Evolutionary conservation across 1,140 invertebrate species (phyloP).

Genomic region (Drepana arcuata): DNA sequence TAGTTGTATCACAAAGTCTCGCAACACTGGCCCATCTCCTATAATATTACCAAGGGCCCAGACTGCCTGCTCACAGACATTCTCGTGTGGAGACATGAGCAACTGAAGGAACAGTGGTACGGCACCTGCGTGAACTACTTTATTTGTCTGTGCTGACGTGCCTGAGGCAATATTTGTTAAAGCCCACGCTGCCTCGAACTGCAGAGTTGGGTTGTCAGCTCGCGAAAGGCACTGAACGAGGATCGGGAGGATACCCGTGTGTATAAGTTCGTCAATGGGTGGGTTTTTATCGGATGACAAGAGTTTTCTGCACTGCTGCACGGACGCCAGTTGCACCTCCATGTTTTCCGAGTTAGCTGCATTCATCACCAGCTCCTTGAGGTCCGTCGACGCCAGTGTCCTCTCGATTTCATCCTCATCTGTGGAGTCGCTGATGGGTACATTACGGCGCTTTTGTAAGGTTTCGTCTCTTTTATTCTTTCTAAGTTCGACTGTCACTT

Average conservation of each 20-base stretch:
- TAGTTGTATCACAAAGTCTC: constrained; percentile 93
- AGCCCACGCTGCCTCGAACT: constrained; percentile 99
- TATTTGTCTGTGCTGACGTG: constrained; percentile 95
- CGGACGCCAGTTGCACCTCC: constrained; percentile 82
- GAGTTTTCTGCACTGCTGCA: constrained; percentile 92
- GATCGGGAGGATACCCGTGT: constrained; percentile 93
- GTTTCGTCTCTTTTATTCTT: constrained; percentile 98
- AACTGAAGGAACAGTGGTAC: constrained; percentile 95
- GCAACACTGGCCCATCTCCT: constrained; percentile 90
- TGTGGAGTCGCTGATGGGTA: constrained; percentile 85
- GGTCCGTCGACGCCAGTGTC: constrained; percentile 76
- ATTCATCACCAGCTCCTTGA: constrained; percentile 81
- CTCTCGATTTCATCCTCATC: constrained; percentile 86
- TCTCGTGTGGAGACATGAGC: constrained; percentile 92
- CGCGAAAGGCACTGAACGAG: constrained; percentile 91
- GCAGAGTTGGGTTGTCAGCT: constrained; percentile 91
- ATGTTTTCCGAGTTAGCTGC: constrained; percentile 80
- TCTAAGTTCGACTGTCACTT: constrained; percentile 94
- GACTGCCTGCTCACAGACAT: constrained; percentile 99
- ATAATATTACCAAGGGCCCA: constrained; percentile 98
- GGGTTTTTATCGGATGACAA: constrained; percentile 98
- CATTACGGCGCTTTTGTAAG: constrained; percentile 94
- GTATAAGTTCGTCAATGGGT: constrained; percentile 97
- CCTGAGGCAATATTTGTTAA: constrained; percentile 99
- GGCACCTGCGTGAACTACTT: constrained; percentile 94